These are phyloP conservation scores for Brachionus sp. DNA, from an alignment of 1,140 invertebrate genomes.

Conservation along the genomic window DNA sequence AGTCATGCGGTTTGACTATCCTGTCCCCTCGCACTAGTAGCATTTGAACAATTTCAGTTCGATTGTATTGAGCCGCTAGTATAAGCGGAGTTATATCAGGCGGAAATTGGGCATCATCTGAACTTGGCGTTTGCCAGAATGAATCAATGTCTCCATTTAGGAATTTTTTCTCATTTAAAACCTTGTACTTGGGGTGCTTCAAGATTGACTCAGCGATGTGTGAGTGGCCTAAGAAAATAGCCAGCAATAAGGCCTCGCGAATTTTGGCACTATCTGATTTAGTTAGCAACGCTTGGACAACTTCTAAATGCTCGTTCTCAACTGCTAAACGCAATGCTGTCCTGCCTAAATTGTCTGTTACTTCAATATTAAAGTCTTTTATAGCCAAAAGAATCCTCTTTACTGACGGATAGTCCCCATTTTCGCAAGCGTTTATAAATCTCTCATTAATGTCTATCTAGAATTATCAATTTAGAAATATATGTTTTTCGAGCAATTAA, in stretches of 20 bases:
- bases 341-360: constrained; percentile 53
- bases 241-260: constrained; percentile 56
- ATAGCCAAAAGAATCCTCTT: constrained; percentile 52
- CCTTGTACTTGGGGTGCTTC: constrained; percentile 54
- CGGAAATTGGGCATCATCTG: constrained; percentile 50
- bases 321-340: constrained; percentile 54
- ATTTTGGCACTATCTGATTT: constrained; percentile 53
- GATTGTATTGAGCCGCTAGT: constrained; percentile 53
- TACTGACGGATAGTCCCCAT: constrained; percentile 48
- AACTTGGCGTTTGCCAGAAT: constrained; percentile 40
- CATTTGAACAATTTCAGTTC: constrained; percentile 54
- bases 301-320: constrained; percentile 56
- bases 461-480: not conserved
- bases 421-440: constrained; percentile 44
- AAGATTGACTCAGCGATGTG: constrained; percentile 57
- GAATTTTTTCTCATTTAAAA: constrained; percentile 42
- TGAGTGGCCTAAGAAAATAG: constrained; percentile 56
- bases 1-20: constrained; percentile 63
- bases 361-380: constrained; percentile 52
- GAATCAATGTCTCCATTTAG: constrained; percentile 23
- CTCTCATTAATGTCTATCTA: constrained; percentile 42
- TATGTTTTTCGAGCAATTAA: not conserved
- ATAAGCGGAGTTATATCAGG: constrained; percentile 55
- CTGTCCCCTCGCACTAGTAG: constrained; percentile 55
- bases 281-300: constrained; percentile 54